These are phyloP conservation scores for Darevskia mixta DNA, from an alignment of 2,797 vertebrate species.

Conservation along the genomic window DNA sequence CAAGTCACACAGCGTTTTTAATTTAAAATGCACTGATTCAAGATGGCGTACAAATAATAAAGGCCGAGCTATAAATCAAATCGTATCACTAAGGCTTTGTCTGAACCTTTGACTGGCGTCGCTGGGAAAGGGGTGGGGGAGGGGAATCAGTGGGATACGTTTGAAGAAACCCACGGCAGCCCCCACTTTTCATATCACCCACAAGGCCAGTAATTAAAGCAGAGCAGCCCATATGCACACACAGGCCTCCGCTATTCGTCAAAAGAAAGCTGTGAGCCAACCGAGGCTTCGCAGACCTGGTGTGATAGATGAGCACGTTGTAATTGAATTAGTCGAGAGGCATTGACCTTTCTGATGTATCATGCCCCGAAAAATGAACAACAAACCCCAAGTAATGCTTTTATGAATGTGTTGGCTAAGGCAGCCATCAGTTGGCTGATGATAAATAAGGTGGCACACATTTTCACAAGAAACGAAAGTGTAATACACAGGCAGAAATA, in stretches of 20 bases:
- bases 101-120: neutral
- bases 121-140: neutral
- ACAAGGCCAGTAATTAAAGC: slow-evolving; percentile 25
- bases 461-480: slow-evolving; percentile 50
- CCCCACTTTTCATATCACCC: neutral
- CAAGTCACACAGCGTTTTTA: neutral
- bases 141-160: neutral
- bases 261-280: slow-evolving; percentile 40
- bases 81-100: neutral
- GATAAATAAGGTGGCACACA: slow-evolving; percentile 60
- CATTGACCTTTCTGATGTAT: slow-evolving; percentile 75
- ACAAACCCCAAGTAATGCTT: slow-evolving; percentile 72
- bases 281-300: slow-evolving; percentile 33
- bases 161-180: neutral
- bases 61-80: neutral
- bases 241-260: slow-evolving; percentile 9
- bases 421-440: slow-evolving; percentile 60
- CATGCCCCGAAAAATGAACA: slow-evolving; percentile 63
- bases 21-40: neutral
- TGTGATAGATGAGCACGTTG: slow-evolving; percentile 67
- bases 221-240: neutral
- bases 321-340: slow-evolving; percentile 76
- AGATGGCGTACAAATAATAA: neutral
- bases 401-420: slow-evolving; percentile 67
- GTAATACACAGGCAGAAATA: neutral